phyloP scores from a whole-genome alignment of 2,888 invertebrate genomes.

The Lypha dubia region DNA sequence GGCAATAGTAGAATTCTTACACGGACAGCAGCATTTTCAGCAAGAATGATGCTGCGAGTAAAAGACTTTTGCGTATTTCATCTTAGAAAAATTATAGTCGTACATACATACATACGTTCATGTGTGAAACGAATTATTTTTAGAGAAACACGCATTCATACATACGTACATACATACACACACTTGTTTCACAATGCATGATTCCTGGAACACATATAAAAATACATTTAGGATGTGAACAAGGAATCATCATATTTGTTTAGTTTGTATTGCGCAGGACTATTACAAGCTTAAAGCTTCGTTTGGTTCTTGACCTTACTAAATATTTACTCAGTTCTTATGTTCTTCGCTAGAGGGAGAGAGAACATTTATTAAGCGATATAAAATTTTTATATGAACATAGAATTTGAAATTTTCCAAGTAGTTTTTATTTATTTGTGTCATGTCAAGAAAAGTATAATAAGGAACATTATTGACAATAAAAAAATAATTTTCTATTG shows the following conservation, averaged over 20 bases:
- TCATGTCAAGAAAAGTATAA: too few relatives aligned
- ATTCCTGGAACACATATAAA: not conserved
- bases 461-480: too few relatives aligned
- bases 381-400: not conserved
- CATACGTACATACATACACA: not conserved
- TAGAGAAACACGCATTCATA: not conserved
- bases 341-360: not conserved
- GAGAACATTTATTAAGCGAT: not conserved
- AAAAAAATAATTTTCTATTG: too few relatives aligned
- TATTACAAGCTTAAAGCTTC: slow-evolving; percentile 26
- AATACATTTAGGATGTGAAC: not conserved
- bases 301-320: slow-evolving; percentile 30
- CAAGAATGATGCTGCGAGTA: slow-evolving; percentile 67
- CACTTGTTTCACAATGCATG: not conserved
- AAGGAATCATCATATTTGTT: not conserved
- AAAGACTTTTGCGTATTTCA: slow-evolving; percentile 3
- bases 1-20: slow-evolving; percentile 79
- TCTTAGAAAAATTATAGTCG: not conserved
- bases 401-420: not conserved
- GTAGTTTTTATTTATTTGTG: too few relatives aligned
- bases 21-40: slow-evolving; percentile 76
- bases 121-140: slow-evolving; percentile 1
- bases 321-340: not conserved
- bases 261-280: not conserved
- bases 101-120: not conserved